Conservation (phyloP, 2,888 invertebrate genomes). For the Aspidiotus rigidus region DNA sequence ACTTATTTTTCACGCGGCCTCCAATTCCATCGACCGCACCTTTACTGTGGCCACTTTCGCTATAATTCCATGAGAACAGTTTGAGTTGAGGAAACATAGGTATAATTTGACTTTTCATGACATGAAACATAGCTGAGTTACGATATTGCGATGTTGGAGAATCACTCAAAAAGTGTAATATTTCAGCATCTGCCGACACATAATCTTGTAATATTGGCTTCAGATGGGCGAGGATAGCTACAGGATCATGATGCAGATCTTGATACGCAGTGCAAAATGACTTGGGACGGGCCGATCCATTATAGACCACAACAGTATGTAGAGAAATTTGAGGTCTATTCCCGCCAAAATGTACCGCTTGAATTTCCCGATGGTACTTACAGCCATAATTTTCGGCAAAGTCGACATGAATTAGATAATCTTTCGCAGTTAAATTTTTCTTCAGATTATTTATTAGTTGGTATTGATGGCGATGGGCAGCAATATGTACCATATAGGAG, state of each 20-base stretch:
- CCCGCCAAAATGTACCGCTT: conserved; percentile 39
- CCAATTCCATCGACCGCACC: conserved; percentile 41
- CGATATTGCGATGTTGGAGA: conserved; percentile 40
- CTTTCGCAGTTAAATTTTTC: too few species aligned
- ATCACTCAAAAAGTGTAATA: conserved; percentile 39
- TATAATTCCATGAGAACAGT: conserved; percentile 40
- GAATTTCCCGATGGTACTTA: conserved; percentile 39
- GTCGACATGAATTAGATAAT: conserved; percentile 39
- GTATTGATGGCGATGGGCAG: too few species aligned
- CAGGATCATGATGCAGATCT: conserved; percentile 39
- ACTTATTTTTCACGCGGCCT: conserved; percentile 25
- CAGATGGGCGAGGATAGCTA: conserved; percentile 40
- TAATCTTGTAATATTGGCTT: conserved; percentile 18
- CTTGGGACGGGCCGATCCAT: background rate
- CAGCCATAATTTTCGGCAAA: conserved; percentile 39
- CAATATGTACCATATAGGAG: too few species aligned
- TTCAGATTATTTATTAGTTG: too few species aligned
- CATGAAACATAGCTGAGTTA: conserved; percentile 39
- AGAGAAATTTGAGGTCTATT: conserved; percentile 38
- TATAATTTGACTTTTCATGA: conserved; percentile 15
- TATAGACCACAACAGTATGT: conserved; percentile 37
- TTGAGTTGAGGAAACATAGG: conserved; percentile 18
- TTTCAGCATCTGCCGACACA: too few species aligned
- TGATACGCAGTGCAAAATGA: conserved; percentile 37
- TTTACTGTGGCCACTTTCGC: conserved; percentile 41